Percentiles rank a stretch among this genome's conserved stretches.
Evolutionary conservation across 2,113 vertebrate species (phyloP).

Genomic region (Gobio gobio): DNA sequence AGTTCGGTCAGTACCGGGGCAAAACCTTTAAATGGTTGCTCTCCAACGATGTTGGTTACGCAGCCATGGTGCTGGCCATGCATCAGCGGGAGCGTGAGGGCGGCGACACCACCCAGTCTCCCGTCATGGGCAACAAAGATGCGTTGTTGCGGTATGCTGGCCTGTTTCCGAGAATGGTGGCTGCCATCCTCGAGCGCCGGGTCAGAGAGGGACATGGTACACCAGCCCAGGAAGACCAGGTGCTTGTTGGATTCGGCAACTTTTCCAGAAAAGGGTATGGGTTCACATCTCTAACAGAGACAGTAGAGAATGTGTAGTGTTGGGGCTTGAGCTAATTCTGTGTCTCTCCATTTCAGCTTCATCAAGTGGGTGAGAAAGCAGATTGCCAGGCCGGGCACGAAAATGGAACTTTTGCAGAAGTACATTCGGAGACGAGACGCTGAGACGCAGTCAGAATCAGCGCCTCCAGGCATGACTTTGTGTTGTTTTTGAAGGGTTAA

Average conservation of each 20-base stretch:
- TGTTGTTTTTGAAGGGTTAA: too few relatives aligned
- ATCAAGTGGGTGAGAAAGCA: too few relatives aligned
- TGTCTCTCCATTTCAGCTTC: too few relatives aligned
- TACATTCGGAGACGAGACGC: too few relatives aligned
- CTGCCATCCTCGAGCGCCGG: not conserved
- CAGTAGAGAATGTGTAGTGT: too few relatives aligned
- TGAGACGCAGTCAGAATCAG: too few relatives aligned
- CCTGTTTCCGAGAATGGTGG: not conserved
- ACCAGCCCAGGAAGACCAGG: not conserved
- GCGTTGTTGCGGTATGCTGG: not conserved
- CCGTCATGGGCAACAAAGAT: not conserved
- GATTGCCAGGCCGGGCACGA: too few relatives aligned
- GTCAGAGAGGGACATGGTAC: not conserved
- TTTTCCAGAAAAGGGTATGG: not conserved
- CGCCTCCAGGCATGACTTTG: too few relatives aligned
- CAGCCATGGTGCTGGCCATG: slow-evolving; percentile 3
- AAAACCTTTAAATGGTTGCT: slow-evolving; percentile 28
- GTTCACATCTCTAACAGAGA: too few relatives aligned
- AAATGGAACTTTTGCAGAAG: too few relatives aligned
- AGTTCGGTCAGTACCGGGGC: slow-evolving; percentile 24
- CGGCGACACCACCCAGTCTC: not conserved
- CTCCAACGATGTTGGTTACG: not conserved
- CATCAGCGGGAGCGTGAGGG: slow-evolving; percentile 11
- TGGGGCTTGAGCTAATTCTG: too few relatives aligned
- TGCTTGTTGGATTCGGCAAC: not conserved